Evolutionary conservation across 2,797 vertebrate species (phyloP).

Genomic region (Sternarchorhynchus goeldii): DNA sequence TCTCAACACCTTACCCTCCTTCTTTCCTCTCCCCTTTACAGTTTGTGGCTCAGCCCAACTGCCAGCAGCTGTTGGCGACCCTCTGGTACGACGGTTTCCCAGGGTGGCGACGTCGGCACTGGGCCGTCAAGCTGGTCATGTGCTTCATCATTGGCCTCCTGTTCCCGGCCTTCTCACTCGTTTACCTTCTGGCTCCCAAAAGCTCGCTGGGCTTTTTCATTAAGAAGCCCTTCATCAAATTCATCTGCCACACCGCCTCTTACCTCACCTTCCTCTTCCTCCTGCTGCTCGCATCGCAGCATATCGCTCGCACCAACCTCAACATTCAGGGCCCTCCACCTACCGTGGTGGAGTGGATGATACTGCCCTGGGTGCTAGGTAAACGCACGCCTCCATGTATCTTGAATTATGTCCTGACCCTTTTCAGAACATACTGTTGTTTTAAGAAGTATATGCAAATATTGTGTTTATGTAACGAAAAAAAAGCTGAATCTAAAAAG

Average conservation of each 20-base stretch:
- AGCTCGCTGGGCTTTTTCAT: constrained; percentile 93
- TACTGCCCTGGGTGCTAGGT: constrained; percentile 94
- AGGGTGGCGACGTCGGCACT: constrained; percentile 92
- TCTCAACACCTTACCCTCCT: neutral
- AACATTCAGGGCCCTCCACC: constrained; percentile 95
- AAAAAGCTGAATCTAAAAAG: too few species aligned
- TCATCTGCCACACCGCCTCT: constrained; percentile 96
- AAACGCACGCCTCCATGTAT: constrained; percentile 56
- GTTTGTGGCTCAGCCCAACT: constrained; percentile 98
- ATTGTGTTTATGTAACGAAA: too few species aligned
- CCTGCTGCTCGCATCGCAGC: constrained; percentile 93
- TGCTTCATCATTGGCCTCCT: constrained; percentile 95
- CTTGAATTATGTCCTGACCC: constrained; percentile 57
- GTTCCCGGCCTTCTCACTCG: constrained; percentile 87
- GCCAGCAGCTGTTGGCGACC: constrained; percentile 94
- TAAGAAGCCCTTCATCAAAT: constrained; percentile 99
- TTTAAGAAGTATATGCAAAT: too few species aligned
- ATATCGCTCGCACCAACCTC: constrained; percentile 95
- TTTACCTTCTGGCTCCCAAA: constrained; percentile 91
- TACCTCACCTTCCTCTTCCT: constrained; percentile 98
- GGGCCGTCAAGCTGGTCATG: constrained; percentile 92
- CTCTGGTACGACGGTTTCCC: constrained; percentile 97
- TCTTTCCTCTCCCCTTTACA: constrained; percentile 55
- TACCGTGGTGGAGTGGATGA: constrained; percentile 98
- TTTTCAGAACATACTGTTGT: constrained; percentile 48